Evolutionary conservation across 2,797 vertebrate species (phyloP).

Genomic region (Pithecia hirsuta): DNA sequence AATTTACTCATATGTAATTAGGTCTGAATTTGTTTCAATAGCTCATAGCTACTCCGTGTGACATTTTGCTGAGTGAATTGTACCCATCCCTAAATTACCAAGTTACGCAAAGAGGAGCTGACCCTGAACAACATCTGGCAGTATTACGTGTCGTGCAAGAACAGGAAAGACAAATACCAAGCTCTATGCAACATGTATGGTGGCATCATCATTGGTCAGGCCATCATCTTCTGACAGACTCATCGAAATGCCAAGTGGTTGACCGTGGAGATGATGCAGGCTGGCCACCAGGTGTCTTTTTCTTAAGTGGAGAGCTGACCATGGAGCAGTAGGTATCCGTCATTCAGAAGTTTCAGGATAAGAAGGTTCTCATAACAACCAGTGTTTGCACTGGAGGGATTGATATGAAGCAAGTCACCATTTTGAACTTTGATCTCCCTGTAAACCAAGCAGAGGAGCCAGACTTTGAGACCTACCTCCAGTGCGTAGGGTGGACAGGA

Average conservation of each 20-base stretch:
- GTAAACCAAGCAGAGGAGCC: neutral
- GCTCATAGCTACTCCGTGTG: slow-evolving; percentile 70
- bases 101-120: slow-evolving; percentile 85
- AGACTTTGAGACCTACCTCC: neutral
- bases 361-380: slow-evolving; percentile 87
- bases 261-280: slow-evolving; percentile 69
- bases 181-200: slow-evolving; percentile 86
- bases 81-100: slow-evolving; percentile 85
- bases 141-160: slow-evolving; percentile 82
- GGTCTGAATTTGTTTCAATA: slow-evolving; percentile 25
- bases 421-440: neutral
- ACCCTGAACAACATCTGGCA: slow-evolving; percentile 85
- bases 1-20: neutral
- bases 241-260: slow-evolving; percentile 83
- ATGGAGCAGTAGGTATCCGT: slow-evolving; percentile 82
- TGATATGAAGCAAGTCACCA: neutral
- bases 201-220: slow-evolving; percentile 84
- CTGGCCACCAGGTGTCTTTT: slow-evolving; percentile 84
- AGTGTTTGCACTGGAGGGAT: slow-evolving; percentile 87
- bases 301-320: slow-evolving; percentile 83
- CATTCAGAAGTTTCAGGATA: slow-evolving; percentile 85
- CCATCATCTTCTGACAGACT: slow-evolving; percentile 88
- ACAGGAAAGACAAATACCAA: slow-evolving; percentile 78
- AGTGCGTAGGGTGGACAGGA: neutral
- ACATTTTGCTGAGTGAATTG: slow-evolving; percentile 80